Conservation (phyloP, 2,797 vertebrate species). For the Microctenopoma stevenorrisi region DNA sequence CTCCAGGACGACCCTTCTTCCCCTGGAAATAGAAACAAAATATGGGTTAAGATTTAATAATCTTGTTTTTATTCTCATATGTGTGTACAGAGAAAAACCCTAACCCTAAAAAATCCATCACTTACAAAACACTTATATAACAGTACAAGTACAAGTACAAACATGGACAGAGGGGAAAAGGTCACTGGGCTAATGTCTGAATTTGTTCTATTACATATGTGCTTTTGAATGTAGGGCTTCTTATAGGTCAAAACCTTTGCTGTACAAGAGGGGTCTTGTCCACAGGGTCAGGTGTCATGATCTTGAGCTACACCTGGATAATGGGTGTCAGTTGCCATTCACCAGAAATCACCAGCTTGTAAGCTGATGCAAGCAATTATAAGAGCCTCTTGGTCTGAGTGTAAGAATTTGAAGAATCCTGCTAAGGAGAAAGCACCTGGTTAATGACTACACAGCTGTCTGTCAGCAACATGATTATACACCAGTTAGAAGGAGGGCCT, state of each 20-base stretch:
- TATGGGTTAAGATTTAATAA: background rate
- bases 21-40: slow-evolving; percentile 83
- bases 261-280: slow-evolving; percentile 68
- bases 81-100: background rate
- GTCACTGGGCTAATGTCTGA: slow-evolving; percentile 17
- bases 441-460: slow-evolving; percentile 67
- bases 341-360: slow-evolving; percentile 56
- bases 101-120: slow-evolving; percentile 1
- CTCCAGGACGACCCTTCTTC: slow-evolving; percentile 90
- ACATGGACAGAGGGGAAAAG: background rate
- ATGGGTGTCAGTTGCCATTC: slow-evolving; percentile 42
- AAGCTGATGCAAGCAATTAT: slow-evolving; percentile 74
- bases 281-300: slow-evolving; percentile 47
- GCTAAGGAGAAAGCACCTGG: slow-evolving; percentile 76
- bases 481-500: slow-evolving; percentile 15
- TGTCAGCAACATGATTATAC: slow-evolving; percentile 53
- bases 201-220: slow-evolving; percentile 3
- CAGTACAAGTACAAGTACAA: too few species aligned
- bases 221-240: slow-evolving; percentile 18
- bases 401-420: slow-evolving; percentile 77
- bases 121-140: background rate
- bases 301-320: slow-evolving; percentile 74
- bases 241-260: slow-evolving; percentile 11
- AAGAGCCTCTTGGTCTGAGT: slow-evolving; percentile 59
- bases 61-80: slow-evolving; percentile 19